Conservation (phyloP, 2,888 invertebrate genomes). For the Cephus pulcher region DNA sequence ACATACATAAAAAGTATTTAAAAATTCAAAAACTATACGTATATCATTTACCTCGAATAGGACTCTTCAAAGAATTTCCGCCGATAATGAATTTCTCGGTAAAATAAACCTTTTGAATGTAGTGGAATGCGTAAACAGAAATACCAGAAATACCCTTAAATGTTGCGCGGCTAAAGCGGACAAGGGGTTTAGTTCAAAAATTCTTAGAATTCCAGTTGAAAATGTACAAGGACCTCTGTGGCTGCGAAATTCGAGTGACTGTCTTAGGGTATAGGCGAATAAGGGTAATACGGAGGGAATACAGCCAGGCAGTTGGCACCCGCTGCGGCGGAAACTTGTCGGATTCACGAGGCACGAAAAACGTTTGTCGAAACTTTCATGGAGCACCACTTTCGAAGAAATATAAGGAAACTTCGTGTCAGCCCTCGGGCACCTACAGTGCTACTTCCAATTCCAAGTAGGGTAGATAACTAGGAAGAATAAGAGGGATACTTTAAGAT, state of each 20-base stretch:
- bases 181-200: background rate
- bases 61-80: background rate
- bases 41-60: background rate
- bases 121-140: background rate
- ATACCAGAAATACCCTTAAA: background rate
- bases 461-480: background rate
- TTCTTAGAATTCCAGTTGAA: background rate
- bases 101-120: background rate
- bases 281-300: background rate
- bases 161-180: background rate
- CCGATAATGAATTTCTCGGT: background rate
- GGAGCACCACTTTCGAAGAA: background rate
- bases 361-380: background rate
- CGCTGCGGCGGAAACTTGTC: background rate
- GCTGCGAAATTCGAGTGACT: background rate
- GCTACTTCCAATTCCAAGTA: background rate
- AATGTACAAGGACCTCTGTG: background rate
- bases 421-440: background rate
- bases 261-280: background rate
- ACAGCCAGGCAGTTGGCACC: background rate
- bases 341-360: conserved; percentile 2
- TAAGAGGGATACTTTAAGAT: background rate
- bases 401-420: conserved; percentile 1
- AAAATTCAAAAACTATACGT: background rate
- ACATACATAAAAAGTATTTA: background rate